Base-by-base conservation (phyloP, 2,888 invertebrate species). In the Bruchidius siliquastri region DNA sequence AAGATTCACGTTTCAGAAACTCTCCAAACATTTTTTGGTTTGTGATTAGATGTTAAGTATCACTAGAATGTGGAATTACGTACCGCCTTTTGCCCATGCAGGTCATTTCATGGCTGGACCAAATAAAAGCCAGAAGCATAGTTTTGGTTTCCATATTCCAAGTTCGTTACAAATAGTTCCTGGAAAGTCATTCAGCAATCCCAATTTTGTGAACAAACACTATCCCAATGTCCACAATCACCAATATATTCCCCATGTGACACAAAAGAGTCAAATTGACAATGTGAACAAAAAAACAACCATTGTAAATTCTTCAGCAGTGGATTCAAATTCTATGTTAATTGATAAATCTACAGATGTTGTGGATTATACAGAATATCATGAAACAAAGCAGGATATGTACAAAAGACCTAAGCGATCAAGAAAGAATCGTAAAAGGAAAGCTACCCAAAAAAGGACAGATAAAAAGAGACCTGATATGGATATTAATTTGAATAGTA, bases 201-300 rank as follows among this genome's bases (percentile, higher is more conserved):
- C 78, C 22, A 80, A 79, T 72, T 79, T 79, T 74, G 78, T 80
- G 32, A 80, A 78, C 71, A 77, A 75, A 70, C 74, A 73, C 26
- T 72, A 70, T 30, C 73, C 73, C 22, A 75, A 66, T 67, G 72
- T 77, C 20, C 76, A 77, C 22, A 72, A 30, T 71, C n/a, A 71
- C n/a, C 22, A 72, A 73, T 71, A 26, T 68, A 21, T 70, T 68
- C 49, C 71, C 21, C 22, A 68, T 70, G 71, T 71, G 2, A 22
- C 72, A 13, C 26, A 67, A n/a, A 71, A 72, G 70, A 71, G 72
- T 72, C 75, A 73, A 13, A 71, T 13, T 72, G 75, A 75, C 73
- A 71, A 71, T 49, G 49, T 13, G 18, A 13, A 49, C 10, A 49
- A 49, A 49, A 49, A 13, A 3, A 49, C 49, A 49, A 26, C 8